A percentile compares a stretch with the other conserved stretches of the same genome.
These are phyloP conservation scores for Heterodera schachtii DNA, from an alignment of 1,140 invertebrate genomes.

Conservation along the genomic window DNA sequence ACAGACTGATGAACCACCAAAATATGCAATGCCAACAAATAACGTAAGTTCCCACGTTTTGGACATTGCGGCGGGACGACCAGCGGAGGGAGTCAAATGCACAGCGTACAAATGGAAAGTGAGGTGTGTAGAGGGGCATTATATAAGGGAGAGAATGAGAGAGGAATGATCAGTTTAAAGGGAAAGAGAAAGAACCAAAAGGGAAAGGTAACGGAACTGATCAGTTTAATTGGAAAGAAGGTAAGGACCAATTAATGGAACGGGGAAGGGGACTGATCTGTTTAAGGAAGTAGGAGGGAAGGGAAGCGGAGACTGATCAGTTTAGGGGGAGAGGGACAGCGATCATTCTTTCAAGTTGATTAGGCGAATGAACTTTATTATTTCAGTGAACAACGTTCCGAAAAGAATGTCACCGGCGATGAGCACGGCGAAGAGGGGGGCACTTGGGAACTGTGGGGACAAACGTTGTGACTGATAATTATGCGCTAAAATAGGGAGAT, in stretches of 20 bases:
- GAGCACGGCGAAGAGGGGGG: conserved; percentile 29
- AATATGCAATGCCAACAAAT: background rate
- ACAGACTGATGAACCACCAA: background rate
- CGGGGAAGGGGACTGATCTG: no score
- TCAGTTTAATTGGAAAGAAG: no score
- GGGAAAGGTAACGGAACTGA: background rate
- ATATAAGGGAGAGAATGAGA: no score
- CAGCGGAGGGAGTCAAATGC: conserved; percentile 60
- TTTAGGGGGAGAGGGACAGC: no score
- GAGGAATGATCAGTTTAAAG: no score
- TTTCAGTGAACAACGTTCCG: background rate
- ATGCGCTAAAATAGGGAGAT: background rate
- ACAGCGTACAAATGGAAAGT: conserved; percentile 43
- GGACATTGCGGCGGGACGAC: conserved; percentile 63
- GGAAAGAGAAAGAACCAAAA: background rate
- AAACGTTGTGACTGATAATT: conserved; percentile 43
- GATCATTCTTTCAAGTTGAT: no score
- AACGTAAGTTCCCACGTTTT: conserved; percentile 63
- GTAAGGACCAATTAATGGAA: no score
- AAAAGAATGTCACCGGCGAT: background rate
- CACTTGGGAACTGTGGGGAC: conserved; percentile 52
- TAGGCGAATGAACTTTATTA: no score
- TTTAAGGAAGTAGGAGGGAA: no score
- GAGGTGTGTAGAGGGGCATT: background rate
- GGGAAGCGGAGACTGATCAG: no score